Evolutionary conservation across 1,140 invertebrate species (phyloP).

Genomic region (Drosophila pachea): DNA sequence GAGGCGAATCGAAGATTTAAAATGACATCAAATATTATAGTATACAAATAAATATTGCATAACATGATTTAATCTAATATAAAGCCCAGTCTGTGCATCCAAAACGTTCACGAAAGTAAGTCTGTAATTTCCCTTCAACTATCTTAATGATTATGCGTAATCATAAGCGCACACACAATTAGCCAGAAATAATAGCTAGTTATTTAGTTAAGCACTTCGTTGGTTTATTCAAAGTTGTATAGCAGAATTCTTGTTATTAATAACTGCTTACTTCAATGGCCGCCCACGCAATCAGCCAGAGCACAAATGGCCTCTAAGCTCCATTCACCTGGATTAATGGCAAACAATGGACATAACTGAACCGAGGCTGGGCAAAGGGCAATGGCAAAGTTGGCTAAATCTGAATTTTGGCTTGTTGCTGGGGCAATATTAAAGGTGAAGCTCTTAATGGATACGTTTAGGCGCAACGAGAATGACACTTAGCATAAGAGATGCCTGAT

Average conservation of each 20-base stretch:
- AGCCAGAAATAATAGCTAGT: neutral
- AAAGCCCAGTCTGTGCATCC: no score
- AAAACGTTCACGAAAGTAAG: no score
- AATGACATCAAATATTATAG: no score
- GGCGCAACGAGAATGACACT: neutral
- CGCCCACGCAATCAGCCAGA: neutral
- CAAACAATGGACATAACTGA: slow-evolving; percentile 12
- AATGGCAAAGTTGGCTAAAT: neutral
- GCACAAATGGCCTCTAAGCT: slow-evolving; percentile 32
- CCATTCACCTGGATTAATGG: slow-evolving; percentile 59
- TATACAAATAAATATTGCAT: no score
- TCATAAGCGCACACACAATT: no score
- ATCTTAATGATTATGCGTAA: no score
- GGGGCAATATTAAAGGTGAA: slow-evolving; percentile 35
- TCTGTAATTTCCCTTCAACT: no score
- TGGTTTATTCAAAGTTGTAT: neutral
- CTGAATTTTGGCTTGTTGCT: slow-evolving; percentile 1
- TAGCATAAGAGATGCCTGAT: neutral
- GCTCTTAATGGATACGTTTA: slow-evolving; percentile 42
- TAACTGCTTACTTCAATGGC: neutral
- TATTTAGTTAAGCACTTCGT: neutral
- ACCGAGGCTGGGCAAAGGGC: slow-evolving; percentile 28
- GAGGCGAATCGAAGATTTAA: no score
- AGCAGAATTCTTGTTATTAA: neutral
- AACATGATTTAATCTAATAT: no score